Conservation (phyloP, 2,888 invertebrate species). For the Nycteola revayana region DNA sequence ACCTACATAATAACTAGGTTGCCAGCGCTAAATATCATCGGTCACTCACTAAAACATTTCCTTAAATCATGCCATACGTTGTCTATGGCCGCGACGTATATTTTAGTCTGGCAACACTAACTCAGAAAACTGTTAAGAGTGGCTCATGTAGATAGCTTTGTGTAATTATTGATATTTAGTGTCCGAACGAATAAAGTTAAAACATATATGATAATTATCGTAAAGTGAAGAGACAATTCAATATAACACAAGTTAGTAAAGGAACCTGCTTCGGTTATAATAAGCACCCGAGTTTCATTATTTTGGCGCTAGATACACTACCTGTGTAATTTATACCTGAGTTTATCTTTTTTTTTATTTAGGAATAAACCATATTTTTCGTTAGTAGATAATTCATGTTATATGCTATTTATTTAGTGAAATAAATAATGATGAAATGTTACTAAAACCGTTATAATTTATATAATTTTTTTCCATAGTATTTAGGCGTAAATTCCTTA, state of each 20-base stretch:
- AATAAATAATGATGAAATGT: slow-evolving; percentile 42
- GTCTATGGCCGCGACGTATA: slow-evolving; percentile 27
- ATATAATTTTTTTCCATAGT: slow-evolving; percentile 26
- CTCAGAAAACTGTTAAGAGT: slow-evolving; percentile 53
- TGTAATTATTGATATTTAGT: slow-evolving; percentile 80
- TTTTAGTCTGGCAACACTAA: slow-evolving; percentile 44
- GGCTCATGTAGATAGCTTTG: slow-evolving; percentile 82
- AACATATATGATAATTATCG: slow-evolving; percentile 49
- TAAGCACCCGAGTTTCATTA: slow-evolving; percentile 51
- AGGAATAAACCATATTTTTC: slow-evolving; percentile 46
- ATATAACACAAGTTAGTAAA: slow-evolving; percentile 48
- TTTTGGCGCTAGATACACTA: slow-evolving; percentile 61
- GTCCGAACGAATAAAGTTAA: slow-evolving; percentile 59
- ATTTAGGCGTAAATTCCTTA: slow-evolving; percentile 31
- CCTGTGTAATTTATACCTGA: slow-evolving; percentile 59
- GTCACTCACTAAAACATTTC: slow-evolving; percentile 19
- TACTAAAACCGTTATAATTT: slow-evolving; percentile 40
- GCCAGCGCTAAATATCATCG: slow-evolving; percentile 49
- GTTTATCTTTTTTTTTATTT: slow-evolving; percentile 46
- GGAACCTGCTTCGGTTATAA: slow-evolving; percentile 54
- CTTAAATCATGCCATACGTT: slow-evolving; percentile 18
- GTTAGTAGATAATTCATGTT: slow-evolving; percentile 69
- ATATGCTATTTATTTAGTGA: slow-evolving; percentile 76
- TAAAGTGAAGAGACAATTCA: slow-evolving; percentile 50
- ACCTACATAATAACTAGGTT: slow-evolving; percentile 50